phyloP scores from a whole-genome alignment of 2,888 invertebrate species.

The Autographa gamma region DNA sequence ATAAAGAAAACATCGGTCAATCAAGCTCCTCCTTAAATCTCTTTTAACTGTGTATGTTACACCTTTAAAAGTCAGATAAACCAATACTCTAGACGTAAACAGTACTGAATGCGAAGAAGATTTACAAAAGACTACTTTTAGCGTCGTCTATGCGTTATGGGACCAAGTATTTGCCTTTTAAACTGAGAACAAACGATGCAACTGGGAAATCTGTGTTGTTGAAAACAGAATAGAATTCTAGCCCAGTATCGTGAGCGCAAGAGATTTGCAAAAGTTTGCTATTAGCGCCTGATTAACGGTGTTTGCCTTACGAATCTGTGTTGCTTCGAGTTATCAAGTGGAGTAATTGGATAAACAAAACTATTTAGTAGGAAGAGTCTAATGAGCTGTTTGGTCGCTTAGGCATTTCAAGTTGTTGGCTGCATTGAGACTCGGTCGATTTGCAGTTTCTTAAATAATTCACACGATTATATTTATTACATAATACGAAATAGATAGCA shows the following conservation, averaged over 20 bases:
- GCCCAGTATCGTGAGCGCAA: conserved; percentile 49
- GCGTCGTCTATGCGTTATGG: conserved; percentile 59
- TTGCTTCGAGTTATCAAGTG: conserved; percentile 26
- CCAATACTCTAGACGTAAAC: conserved; percentile 9
- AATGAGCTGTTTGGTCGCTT: neutral
- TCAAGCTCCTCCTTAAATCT: neutral
- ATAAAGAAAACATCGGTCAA: neutral
- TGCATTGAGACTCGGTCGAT: no score
- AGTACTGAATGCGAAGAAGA: conserved; percentile 7
- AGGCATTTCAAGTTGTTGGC: no score
- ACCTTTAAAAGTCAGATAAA: neutral
- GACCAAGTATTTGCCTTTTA: conserved; percentile 70
- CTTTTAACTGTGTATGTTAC: neutral
- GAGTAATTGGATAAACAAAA: conserved; percentile 20
- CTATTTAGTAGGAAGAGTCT: neutral
- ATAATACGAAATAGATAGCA: no score
- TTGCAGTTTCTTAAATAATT: no score
- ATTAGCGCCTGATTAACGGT: conserved; percentile 50
- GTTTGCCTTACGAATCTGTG: conserved; percentile 29
- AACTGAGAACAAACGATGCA: conserved; percentile 74
- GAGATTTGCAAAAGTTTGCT: conserved; percentile 53
- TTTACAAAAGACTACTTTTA: conserved; percentile 67
- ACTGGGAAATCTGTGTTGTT: conserved; percentile 75
- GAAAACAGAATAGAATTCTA: conserved; percentile 61
- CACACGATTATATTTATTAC: no score